Evolutionary conservation across 35 echinoderm and acorn worm genomes (phyloP).

Genomic region (Heliocidaris tuberculata): DNA sequence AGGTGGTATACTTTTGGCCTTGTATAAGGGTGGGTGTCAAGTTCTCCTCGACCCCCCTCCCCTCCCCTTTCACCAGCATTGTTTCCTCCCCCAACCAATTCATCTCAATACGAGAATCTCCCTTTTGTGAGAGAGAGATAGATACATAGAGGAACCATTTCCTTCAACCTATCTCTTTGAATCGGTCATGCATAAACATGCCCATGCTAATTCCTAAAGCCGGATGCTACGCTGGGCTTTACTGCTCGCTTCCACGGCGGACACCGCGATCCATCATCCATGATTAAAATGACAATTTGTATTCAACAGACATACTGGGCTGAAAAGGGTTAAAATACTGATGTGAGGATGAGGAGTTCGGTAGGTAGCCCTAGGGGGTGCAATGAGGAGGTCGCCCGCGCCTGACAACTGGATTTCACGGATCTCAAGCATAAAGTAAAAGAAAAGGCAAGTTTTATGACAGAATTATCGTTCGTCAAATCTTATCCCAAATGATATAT

Average conservation of each 20-base stretch:
- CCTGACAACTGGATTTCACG: neutral
- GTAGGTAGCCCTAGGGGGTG: neutral
- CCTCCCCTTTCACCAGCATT: neutral
- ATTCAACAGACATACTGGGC: constrained; percentile 8
- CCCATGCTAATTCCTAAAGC: constrained; percentile 22
- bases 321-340: neutral
- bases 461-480: neutral
- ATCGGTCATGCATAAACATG: constrained; percentile 17
- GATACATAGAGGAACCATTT: neutral
- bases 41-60: too few species aligned
- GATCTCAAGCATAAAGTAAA: neutral
- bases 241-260: neutral
- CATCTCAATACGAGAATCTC: neutral
- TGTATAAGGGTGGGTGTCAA: too few species aligned
- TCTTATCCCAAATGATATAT: neutral
- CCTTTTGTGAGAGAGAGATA: neutral
- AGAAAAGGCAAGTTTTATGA: neutral
- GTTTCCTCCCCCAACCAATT: neutral
- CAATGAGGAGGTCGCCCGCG: neutral
- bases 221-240: neutral
- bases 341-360: neutral
- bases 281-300: constrained; percentile 42
- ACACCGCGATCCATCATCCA: constrained; percentile 10
- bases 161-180: neutral
- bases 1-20: too few species aligned